Base-by-base conservation (phyloP, 2,888 invertebrate genomes). In the Spisula solida region DNA sequence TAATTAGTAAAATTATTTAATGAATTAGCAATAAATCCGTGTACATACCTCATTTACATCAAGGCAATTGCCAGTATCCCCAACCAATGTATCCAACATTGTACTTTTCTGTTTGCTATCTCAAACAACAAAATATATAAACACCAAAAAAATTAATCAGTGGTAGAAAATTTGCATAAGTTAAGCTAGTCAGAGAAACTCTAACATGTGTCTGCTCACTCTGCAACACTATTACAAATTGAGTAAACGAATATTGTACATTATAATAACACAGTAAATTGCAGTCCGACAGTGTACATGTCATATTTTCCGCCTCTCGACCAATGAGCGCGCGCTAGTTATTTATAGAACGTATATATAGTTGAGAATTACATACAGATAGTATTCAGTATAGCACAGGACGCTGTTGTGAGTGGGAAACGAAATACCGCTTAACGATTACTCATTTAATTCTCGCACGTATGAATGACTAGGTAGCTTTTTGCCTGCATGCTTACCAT, bases 11-110 rank as follows among this genome's bases (percentile, higher is more conserved):
- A 5, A 16, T 47, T 47, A 16, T 8, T 51, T 16, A 51, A 51
- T 8, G 6, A 51, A 51, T 51, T 16, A 51, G 6, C 51, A 10
- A 83, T 18, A n/a, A 56, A 48, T 91, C 2, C 41, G 8, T 5
- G 41, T 41, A 94, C 93, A 93, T 90, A 94, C 94, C 82, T 92
- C 91, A 80, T 94, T 93, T 84, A 93, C 84, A 16, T 93, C 94
- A 34, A 48, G 75, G 25, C 79, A 79, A 56, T 78, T 85, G 14
- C 85, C 85, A 14, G 48, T 56, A 41, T 70, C 48, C 55, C 85
- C 85, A 79, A 85, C 56, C 51, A 84, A 70, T 75, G 84, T 84
- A 84, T 84, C 84, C 84, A 78, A 78, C 85, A 85, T 85, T 78
- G 41, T 79, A 41, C 31, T 31, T 31, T 8, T 5, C 29, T 14